These are phyloP conservation scores for Anneissia japonica DNA, from an alignment of 35 echinoderm and acorn worm species.

Conservation along the genomic window DNA sequence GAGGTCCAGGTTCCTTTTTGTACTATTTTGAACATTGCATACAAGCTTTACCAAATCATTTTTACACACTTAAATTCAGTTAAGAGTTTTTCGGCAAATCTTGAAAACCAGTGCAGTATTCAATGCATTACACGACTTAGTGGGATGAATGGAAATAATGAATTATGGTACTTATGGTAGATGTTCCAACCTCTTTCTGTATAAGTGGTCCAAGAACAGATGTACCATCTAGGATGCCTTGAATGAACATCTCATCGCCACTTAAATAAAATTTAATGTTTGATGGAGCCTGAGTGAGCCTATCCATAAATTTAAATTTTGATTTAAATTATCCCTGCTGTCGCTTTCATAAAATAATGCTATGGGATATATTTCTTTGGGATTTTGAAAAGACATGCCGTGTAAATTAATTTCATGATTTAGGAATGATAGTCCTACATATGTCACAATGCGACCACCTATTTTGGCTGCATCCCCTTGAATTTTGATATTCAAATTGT, in stretches of 20 bases:
- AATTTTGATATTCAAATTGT: neutral
- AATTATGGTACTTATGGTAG: no score
- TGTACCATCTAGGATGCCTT: conserved; percentile 34
- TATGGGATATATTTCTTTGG: conserved; percentile 3
- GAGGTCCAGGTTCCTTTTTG: conserved; percentile 11
- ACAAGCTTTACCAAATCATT: conserved; percentile 31
- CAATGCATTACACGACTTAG: no score
- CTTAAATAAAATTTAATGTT: conserved; percentile 3
- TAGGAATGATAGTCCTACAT: neutral
- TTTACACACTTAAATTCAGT: conserved; percentile 20
- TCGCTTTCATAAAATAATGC: conserved; percentile 30
- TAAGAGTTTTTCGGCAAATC: conserved; percentile 2
- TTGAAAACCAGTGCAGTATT: neutral
- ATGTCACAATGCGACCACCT: neutral
- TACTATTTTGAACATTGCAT: conserved; percentile 24
- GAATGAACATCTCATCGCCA: conserved; percentile 36
- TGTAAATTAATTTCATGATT: neutral
- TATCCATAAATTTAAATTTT: conserved; percentile 4
- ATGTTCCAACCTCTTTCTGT: no score
- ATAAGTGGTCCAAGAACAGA: no score
- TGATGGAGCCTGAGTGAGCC: neutral
- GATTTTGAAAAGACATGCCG: neutral
- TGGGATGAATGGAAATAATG: no score
- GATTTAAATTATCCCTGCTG: conserved; percentile 26
- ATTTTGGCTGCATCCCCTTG: neutral